Percentiles rank a stretch among this genome's conserved stretches.
phyloP scores from a whole-genome alignment of 2,888 invertebrate species.

The Phalera bucephala region DNA sequence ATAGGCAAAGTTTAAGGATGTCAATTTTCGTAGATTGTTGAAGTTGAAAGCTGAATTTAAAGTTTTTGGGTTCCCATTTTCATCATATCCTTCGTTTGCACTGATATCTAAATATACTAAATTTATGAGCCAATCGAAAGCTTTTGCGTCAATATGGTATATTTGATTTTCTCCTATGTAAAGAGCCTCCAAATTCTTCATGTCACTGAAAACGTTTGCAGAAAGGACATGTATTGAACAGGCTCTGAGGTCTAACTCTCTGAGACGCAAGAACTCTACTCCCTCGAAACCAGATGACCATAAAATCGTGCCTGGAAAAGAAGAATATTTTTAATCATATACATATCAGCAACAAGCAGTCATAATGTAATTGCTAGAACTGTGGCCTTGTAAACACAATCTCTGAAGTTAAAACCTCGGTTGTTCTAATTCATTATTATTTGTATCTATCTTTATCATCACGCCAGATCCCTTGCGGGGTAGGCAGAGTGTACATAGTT shows the following conservation, averaged over 20 bases:
- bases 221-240: slow-evolving; percentile 77
- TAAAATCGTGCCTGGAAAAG: slow-evolving; percentile 27
- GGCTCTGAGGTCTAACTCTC: slow-evolving; percentile 81
- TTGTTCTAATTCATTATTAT: too few species aligned
- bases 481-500: too few species aligned
- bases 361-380: too few species aligned
- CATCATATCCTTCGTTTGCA: slow-evolving; percentile 48
- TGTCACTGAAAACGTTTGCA: slow-evolving; percentile 62
- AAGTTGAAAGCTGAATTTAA: slow-evolving; percentile 39
- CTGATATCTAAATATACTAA: slow-evolving; percentile 81
- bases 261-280: slow-evolving; percentile 53
- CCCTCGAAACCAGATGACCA: slow-evolving; percentile 54
- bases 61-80: slow-evolving; percentile 21
- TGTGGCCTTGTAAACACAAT: too few species aligned
- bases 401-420: too few species aligned
- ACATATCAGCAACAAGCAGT: too few species aligned
- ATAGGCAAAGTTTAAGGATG: slow-evolving; percentile 57
- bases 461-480: too few species aligned
- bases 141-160: slow-evolving; percentile 50
- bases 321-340: neutral
- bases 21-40: slow-evolving; percentile 33
- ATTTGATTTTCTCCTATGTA: slow-evolving; percentile 82
- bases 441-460: too few species aligned
- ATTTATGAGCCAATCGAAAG: slow-evolving; percentile 60
- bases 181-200: slow-evolving; percentile 69